Evolutionary conservation across 2,113 vertebrate genomes (phyloP), one percentile per base, ranked within the genome.

Genomic region (Sorex fumeus): DNA sequence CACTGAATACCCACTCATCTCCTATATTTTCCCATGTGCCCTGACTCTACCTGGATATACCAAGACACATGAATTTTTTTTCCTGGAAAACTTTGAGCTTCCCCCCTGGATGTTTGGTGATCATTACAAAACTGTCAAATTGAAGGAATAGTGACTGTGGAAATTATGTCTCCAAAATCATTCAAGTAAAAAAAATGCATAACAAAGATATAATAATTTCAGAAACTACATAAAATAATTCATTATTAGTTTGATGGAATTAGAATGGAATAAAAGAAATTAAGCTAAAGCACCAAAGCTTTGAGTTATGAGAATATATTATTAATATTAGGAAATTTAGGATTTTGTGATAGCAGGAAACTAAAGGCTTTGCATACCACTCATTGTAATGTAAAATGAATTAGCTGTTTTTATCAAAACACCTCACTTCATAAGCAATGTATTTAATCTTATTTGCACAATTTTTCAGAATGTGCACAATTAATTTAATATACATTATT

Each of bases 401-500:
- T 95, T 96, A 96, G 96, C 66, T 71, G 96, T 95, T 93, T 97
- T 95, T 97, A 96, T 97, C 91, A 97, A 98, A 98, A 95, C 47
- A 96, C 53, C 76, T 95, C 40, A 94, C 94, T 97, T 95, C 77
- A 90, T 91, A 97, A 89, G 64, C 90, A 98, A 97, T 96, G 96
- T 96, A 77, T 57, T 94, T 97, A 95, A 96, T 93, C 74, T 94
- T 36, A 97, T 97, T 97, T 97, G 86, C 94, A 97, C 96, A 96
- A 88, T 95, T 97, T 97, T 95, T 96, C 95, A 97, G 86, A 95
- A 91, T 94, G 93, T 95, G 94, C 62, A 95, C 95, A 96, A 95
- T 96, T 91, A 95, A 84, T 95, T 94, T 96, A 94, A 69, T 83
- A 97, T 97, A 83, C 87, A 96, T 97, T 97, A 97, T 97, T 97